Evolutionary conservation across 2,888 invertebrate genomes (phyloP), one percentile per base, ranked within the genome.

Genomic region (Epinotia demarniana): DNA sequence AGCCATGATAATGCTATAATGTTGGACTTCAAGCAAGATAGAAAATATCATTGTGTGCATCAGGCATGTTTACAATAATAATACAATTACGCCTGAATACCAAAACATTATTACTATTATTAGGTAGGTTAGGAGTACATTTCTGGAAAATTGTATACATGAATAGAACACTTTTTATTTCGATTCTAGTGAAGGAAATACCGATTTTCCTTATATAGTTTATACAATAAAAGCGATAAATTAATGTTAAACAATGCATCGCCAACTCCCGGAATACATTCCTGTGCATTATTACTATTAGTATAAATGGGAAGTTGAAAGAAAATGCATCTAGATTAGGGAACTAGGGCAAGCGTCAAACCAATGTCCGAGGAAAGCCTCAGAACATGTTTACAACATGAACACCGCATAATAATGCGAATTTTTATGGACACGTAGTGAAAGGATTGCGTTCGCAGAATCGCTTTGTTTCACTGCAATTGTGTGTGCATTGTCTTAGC

Each of bases 401-500:
- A 69, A 33, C 27, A 16, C 4, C 58, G 62, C 63, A 60, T 66
- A 53, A 46, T 63, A 57, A 58, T 33, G 12, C 23, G 39, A 68
- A 13, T 61, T 58, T 74, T 27, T 9, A 69, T 57, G 46, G 55
- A 53, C 39, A 70, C 53, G 19, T 57, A 75, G 75, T 71, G 75
- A 75, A 75, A 72, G 72, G 72, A 75, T 18, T 53, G 68, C 23
- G 57, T 27, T 58, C 19, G 57, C 23, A 16, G 43, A 16, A 68
- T 61, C 49, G 60, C 57, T 39, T 69, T 19, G 57, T 67, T 49
- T 73, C 64, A 72, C 69, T 75, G 39, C 70, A 64, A 63, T 75
- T 61, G 66, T 43, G 46, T 23, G 55, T 55, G 60, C 80, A 86
- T 86, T 85, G 84, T 84, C 78, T 13, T 60, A 53, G 79, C 85